Base-by-base conservation (phyloP, 1,140 invertebrate species). In the Eubasilissa regina region DNA sequence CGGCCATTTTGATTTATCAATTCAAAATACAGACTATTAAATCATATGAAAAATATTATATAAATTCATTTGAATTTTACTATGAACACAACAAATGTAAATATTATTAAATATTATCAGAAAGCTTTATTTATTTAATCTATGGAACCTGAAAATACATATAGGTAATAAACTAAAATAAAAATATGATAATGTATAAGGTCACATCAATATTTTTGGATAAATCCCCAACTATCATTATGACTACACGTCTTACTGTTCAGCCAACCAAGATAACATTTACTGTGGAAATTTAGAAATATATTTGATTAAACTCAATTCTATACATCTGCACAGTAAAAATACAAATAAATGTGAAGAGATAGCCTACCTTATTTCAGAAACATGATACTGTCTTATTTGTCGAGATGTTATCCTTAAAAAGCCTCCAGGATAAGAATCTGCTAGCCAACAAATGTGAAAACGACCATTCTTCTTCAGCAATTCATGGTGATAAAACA, bases 361-460 rank as follows among this genome's bases (percentile, higher is more conserved):
- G 19, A 64, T 4, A 35, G 55, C 19, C 35, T 64, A 64, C 60
- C 60, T 25, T 25, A 64, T 19, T 64, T 64, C 19, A 35, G 25
- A n/a, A 35, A 64, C 35, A 43, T 43, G 19, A 43, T 19, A 43
- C n/a, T 25, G 60, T 25, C 60, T 64, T 7, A 64, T 43, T 64
- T 64, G 9, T 25, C 60, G 19, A 6, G 19, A 15, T 35, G 60
- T 3, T 10, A 64, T 43, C 35, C 13, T 64, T 1, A 25, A 12
- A 64, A 64, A 64, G 11, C 35, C 35, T 35, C n/a, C 60, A 19
- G 60, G 60, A n/a, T 64, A 64, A 25, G 60, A 9, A 64, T 64
- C 19, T 21, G 60, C 60, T 25, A 64, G 19, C 60, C 60, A 64
- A 43, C 60, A 64, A 64, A 64, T 64, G 60, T 64, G 35, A 64